Conservation (phyloP, 23 tunicate genomes). For the Ascidia mentula region DNA sequence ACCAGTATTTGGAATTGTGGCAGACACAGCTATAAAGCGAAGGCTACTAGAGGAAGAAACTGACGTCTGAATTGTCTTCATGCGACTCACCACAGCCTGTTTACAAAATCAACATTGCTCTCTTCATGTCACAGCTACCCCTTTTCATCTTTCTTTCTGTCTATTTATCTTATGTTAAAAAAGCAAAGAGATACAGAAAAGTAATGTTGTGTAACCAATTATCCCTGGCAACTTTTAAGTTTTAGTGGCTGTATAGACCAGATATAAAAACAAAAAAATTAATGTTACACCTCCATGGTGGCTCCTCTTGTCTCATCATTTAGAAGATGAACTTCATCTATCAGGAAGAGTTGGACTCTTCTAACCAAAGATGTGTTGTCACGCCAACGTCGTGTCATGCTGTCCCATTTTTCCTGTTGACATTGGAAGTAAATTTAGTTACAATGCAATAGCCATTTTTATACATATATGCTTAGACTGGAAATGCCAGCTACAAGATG, state of each 20-base stretch:
- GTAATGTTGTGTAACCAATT: too few species aligned
- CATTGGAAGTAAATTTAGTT: neutral
- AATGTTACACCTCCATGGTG: conserved; percentile 91
- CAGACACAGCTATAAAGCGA: conserved; percentile 81
- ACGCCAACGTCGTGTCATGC: conserved; percentile 86
- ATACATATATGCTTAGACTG: too few species aligned
- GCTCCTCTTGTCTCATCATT: conserved; percentile 84
- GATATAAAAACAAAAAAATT: too few species aligned
- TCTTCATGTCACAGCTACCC: too few species aligned
- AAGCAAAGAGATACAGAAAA: too few species aligned
- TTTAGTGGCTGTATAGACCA: too few species aligned
- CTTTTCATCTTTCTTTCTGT: too few species aligned
- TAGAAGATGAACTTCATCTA: conserved; percentile 88
- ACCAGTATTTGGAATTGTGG: conserved; percentile 84
- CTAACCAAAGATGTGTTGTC: conserved; percentile 63
- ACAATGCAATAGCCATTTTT: too few species aligned
- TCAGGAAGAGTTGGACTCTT: conserved; percentile 60
- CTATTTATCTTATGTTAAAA: too few species aligned
- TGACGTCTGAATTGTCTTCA: conserved; percentile 70
- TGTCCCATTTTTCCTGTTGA: conserved; percentile 83
- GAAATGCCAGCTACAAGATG: too few species aligned
- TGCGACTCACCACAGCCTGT: conserved; percentile 83
- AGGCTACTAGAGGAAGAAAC: conserved; percentile 7
- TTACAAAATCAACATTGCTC: too few species aligned
- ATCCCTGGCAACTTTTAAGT: too few species aligned